These are phyloP conservation scores for Drosophila dunni DNA, from an alignment of 1,140 invertebrate genomes.

Conservation along the genomic window DNA sequence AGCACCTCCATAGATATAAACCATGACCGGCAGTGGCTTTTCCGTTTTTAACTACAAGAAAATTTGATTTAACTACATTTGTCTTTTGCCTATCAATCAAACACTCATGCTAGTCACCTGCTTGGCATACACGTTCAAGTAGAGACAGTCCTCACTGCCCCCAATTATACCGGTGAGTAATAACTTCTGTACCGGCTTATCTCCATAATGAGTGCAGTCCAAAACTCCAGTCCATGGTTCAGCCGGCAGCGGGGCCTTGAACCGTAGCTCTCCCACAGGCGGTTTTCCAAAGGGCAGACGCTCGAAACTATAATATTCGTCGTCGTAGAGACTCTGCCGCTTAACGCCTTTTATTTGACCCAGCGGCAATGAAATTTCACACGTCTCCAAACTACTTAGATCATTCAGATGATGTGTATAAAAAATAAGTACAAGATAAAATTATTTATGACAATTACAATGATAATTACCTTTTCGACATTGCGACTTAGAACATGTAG, in stretches of 20 bases:
- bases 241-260: constrained; percentile 84
- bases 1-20: constrained; percentile 90
- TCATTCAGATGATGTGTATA: too few species aligned
- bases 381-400: constrained; percentile 29
- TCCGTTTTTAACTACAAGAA: constrained; percentile 37
- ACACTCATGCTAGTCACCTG: constrained; percentile 53
- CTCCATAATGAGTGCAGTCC: constrained; percentile 57
- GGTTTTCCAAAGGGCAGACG: constrained; percentile 90
- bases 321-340: constrained; percentile 59
- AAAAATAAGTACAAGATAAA: too few species aligned
- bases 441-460: background rate
- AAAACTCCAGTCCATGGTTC: constrained; percentile 67
- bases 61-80: constrained; percentile 3
- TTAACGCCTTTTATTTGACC: constrained; percentile 68
- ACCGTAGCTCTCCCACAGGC: constrained; percentile 88
- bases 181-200: constrained; percentile 66
- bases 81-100: constrained; percentile 14
- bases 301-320: constrained; percentile 85
- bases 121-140: constrained; percentile 77
- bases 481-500: constrained; percentile 5
- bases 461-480: constrained; percentile 52
- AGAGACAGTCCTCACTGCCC: constrained; percentile 85
- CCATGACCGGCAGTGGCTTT: constrained; percentile 87
- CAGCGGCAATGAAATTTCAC: constrained; percentile 52
- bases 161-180: constrained; percentile 52